Evolutionary conservation across 1,140 invertebrate species (phyloP), one percentile per base, ranked within the genome.

Genomic region (Drosophila burlai): DNA sequence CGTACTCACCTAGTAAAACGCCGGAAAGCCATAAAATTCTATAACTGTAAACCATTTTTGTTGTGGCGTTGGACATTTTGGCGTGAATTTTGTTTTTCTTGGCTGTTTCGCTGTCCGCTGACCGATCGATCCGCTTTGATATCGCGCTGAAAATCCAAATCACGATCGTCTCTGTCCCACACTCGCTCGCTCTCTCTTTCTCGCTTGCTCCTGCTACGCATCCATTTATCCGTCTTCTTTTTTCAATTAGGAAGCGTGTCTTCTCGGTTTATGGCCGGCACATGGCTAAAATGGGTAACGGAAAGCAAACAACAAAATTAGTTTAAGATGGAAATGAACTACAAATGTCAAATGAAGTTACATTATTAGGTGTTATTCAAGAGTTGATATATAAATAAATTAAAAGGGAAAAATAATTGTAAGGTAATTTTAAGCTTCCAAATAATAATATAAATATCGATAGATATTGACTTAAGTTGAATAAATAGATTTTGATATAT

Each of bases 31-130:
- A 92, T 91, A 93, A 91, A 83, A 93, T 80, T 89, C 91, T 92
- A 81, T 91, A 92, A 89, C 83, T 93, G 83, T 86, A 92, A 91
- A 91, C 84, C 92, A 93, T 93, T 89, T 86, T 94, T 62, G 93
- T 92, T 64, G 93, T 92, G 36, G 93, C 73, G 82, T 77, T 87
- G 76, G 76, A 85, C 85, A 89, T 89, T 90, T 90, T 89, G 81
- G 78, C 78, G 66, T 74, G 60, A 18, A 52, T 80, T 72, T 60
- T 65, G 21, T 38, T 75, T 78, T 69, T 64, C 36, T 79, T 66
- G 40, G 10, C 42, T 38, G 66, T 55, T 45, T 55, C 45, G 10
- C 34, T 38, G 49, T 43, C 58, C 38, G 61, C 38, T 63, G 34
- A 55, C 18, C 49, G 52, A 43, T 67, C 49, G 47, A 43, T 67